Evolutionary conservation across 2,113 vertebrate genomes (phyloP).

Genomic region (Haemorhous mexicanus): DNA sequence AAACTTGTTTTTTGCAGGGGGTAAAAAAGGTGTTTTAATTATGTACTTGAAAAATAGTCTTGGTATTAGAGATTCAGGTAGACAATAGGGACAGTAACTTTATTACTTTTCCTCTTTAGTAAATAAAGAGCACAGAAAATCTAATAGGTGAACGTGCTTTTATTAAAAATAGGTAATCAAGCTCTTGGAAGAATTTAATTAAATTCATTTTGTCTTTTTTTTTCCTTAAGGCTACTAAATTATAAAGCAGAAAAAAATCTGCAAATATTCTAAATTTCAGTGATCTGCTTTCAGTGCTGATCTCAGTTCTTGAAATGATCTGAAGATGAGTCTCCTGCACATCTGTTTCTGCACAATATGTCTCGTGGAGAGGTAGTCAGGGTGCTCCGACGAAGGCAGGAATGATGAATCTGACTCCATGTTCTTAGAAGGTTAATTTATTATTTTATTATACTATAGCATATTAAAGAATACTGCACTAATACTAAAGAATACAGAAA

Average conservation of each 20-base stretch:
- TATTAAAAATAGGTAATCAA: constrained; percentile 33
- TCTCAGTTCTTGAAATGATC: neutral
- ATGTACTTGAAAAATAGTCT: constrained; percentile 15
- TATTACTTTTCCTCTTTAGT: neutral
- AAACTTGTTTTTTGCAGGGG: neutral
- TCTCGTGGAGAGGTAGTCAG: neutral
- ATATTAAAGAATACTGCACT: no score
- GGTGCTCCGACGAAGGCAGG: no score
- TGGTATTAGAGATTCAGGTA: neutral
- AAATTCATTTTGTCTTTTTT: neutral
- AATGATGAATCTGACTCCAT: no score
- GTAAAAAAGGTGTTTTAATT: constrained; percentile 1
- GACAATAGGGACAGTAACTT: neutral
- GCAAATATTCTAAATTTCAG: neutral
- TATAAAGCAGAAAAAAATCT: neutral
- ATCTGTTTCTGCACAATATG: neutral
- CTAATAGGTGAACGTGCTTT: neutral
- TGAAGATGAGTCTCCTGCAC: neutral
- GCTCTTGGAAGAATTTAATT: neutral
- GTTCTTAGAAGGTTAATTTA: no score
- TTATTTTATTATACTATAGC: no score
- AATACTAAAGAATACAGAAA: no score
- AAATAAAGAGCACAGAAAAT: neutral
- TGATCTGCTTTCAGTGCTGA: neutral
- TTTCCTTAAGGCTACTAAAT: neutral